phyloP scores from a whole-genome alignment of 2,888 invertebrate species.

The Pterobdella sp. region DNA sequence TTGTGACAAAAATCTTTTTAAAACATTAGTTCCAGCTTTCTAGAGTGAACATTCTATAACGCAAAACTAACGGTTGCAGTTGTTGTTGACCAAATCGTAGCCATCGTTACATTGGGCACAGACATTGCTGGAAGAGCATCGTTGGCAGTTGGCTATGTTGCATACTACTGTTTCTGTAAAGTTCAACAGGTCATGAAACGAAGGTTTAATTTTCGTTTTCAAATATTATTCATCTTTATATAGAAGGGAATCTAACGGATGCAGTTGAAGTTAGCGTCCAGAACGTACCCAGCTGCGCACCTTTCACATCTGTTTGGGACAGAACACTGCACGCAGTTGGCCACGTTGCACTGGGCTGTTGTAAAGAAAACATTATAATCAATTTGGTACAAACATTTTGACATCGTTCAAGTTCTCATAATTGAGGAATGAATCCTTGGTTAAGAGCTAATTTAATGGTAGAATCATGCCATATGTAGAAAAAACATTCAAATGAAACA shows the following conservation, averaged over 20 bases:
- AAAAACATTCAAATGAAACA: too few relatives aligned
- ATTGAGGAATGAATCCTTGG: too few relatives aligned
- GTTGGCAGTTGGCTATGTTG: conserved; percentile 22
- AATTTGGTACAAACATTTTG: too few relatives aligned
- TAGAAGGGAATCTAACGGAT: neutral
- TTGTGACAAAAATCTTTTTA: neutral
- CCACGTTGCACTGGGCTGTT: conserved; percentile 17
- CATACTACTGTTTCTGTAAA: neutral
- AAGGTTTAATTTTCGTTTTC: neutral
- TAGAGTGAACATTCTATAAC: neutral
- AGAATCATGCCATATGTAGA: too few relatives aligned
- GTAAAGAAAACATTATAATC: too few relatives aligned
- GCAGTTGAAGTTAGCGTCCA: neutral
- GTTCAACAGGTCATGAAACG: neutral
- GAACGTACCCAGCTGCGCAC: conserved; percentile 12
- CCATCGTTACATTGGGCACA: conserved; percentile 12
- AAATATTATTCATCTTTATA: neutral
- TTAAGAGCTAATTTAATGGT: too few relatives aligned
- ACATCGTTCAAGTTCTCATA: too few relatives aligned
- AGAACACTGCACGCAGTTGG: conserved; percentile 12
- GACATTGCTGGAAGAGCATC: neutral
- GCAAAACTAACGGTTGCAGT: neutral
- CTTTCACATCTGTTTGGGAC: conserved; percentile 4
- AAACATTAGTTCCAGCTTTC: neutral
- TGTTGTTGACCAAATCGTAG: neutral